A percentile compares a stretch with the other conserved stretches of the same genome.
Conservation (phyloP, 2,888 invertebrate genomes). For the Peribatodes rhomboidaria region DNA sequence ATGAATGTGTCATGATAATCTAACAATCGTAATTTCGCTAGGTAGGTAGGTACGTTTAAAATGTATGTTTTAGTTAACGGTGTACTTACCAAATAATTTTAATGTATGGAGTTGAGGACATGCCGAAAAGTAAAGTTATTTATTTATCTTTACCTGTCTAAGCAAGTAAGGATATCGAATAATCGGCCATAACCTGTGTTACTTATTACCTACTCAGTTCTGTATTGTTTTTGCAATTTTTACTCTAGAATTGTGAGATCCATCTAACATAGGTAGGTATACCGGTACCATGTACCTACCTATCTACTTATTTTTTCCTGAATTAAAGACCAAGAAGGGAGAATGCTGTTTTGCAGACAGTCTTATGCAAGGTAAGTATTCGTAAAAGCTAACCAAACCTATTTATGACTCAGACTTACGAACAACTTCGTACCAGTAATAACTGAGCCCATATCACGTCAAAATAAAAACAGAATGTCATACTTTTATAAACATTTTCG, state of each 20-base stretch:
- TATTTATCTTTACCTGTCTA: no score
- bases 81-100: not conserved
- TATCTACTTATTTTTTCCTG: not conserved
- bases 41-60: not conserved
- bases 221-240: no score
- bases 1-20: constrained; percentile 4
- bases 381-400: no score
- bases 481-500: constrained; percentile 6
- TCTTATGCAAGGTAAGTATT: no score
- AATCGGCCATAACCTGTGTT: no score
- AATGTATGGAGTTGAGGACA: not conserved
- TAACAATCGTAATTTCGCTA: not conserved
- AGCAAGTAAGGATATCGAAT: no score
- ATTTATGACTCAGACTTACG: not conserved
- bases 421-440: not conserved
- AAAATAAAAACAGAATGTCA: constrained; percentile 11
- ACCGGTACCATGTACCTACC: no score
- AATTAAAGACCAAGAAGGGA: no score
- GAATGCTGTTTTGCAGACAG: no score
- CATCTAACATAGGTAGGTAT: no score
- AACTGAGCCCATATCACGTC: not conserved
- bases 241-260: no score
- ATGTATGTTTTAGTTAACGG: not conserved
- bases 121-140: not conserved
- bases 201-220: no score